A percentile compares a stretch with the other conserved stretches of the same genome.
These are phyloP conservation scores for Caenorhabditis zanzibari DNA, from an alignment of 2,888 invertebrate genomes.

Conservation along the genomic window DNA sequence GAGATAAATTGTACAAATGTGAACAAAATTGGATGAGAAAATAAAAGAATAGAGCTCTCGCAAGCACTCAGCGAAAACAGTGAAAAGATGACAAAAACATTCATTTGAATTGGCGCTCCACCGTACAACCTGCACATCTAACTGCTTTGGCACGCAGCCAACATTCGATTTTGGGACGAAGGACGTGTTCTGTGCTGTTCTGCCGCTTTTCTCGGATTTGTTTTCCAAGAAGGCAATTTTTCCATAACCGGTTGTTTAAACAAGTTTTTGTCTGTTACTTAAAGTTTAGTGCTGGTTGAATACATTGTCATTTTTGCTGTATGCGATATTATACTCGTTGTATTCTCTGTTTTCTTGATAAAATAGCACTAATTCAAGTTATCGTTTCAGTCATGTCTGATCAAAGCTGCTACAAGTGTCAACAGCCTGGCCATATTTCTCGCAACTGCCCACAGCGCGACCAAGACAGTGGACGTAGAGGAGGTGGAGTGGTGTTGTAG, in stretches of 20 bases:
- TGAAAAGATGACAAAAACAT: constrained; percentile 52
- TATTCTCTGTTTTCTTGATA: too few species aligned
- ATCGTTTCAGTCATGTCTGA: constrained; percentile 67
- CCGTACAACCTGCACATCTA: constrained; percentile 65
- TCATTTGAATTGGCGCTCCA: constrained; percentile 65
- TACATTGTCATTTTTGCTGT: neutral
- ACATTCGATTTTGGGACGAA: constrained; percentile 52
- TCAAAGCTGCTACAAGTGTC: constrained; percentile 79
- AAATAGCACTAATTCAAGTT: neutral
- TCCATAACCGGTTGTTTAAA: constrained; percentile 24
- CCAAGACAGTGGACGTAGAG: constrained; percentile 60
- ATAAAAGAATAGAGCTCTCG: too few species aligned
- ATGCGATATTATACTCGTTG: too few species aligned
- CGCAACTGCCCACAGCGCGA: constrained; percentile 74
- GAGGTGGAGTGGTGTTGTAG: constrained; percentile 72
- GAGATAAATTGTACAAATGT: too few species aligned
- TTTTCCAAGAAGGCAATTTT: neutral
- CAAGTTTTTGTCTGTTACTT: constrained; percentile 25
- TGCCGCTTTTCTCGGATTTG: constrained; percentile 12
- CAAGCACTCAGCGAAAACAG: constrained; percentile 24
- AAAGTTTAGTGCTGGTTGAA: neutral
- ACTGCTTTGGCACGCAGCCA: constrained; percentile 62
- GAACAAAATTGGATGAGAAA: too few species aligned
- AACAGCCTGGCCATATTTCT: constrained; percentile 79
- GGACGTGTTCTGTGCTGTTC: constrained; percentile 23